phyloP scores from a whole-genome alignment of 2,888 invertebrate genomes.

The Callyntrura sp. region DNA sequence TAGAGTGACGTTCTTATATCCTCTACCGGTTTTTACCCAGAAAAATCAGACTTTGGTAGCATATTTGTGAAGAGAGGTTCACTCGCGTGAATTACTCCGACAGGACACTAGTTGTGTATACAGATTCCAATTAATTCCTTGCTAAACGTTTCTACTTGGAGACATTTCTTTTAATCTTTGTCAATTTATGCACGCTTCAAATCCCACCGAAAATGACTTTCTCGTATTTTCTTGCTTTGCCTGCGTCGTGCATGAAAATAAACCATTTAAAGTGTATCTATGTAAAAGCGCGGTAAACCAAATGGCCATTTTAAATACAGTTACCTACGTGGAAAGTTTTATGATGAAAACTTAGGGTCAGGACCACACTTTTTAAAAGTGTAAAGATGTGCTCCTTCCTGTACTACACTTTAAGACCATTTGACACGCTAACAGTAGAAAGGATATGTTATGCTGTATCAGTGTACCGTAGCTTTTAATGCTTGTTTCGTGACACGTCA shows the following conservation, averaged over 20 bases:
- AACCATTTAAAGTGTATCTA: neutral
- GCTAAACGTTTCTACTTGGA: constrained; percentile 56
- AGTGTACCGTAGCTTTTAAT: neutral
- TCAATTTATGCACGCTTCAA: constrained; percentile 78
- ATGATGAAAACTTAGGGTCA: neutral
- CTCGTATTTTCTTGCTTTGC: constrained; percentile 51
- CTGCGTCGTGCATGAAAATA: neutral
- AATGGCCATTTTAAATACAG: constrained; percentile 27
- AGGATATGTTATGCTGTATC: neutral
- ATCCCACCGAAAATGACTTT: constrained; percentile 80
- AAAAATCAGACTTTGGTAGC: too few species aligned
- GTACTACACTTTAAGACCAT: neutral
- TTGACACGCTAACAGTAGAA: constrained; percentile 15
- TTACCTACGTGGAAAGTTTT: neutral
- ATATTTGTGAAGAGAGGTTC: too few species aligned
- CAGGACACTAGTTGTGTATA: neutral
- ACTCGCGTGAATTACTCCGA: neutral
- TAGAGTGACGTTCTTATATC: neutral
- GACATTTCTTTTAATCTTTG: constrained; percentile 76
- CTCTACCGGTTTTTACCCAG: too few species aligned
- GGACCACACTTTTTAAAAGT: neutral
- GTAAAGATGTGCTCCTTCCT: constrained; percentile 27
- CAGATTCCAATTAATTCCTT: constrained; percentile 58
- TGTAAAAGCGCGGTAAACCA: neutral
- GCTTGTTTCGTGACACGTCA: constrained; percentile 31